Evolutionary conservation across 1,140 invertebrate genomes (phyloP), one percentile per base, ranked within the genome.

Genomic region (Ruditapes philippinarum): DNA sequence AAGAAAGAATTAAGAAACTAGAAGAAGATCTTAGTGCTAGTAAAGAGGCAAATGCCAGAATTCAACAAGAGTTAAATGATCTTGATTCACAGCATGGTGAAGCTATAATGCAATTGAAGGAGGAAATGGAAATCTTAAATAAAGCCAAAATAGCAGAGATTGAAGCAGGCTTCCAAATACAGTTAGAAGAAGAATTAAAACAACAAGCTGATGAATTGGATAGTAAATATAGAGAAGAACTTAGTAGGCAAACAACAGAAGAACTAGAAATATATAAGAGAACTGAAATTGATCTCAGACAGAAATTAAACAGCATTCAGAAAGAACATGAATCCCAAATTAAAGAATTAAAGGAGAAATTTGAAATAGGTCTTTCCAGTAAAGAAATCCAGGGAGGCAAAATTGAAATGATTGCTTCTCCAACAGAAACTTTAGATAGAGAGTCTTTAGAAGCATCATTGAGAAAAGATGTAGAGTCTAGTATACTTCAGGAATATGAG

Each of bases 161-260:
- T 42, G 91, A 92, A 68, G 28, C 79, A 40, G 81, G 89, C 45
- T 82, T 92, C 68, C 86, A 88, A 36, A 90, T 92, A 51, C 86
- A 91, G 74, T 74, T 92, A 19, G 79, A 81, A 57, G 90, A 89
- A 70, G 88, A 83, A 33, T 76, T 85, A 65, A 49, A 82, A 14
- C 88, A 84, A 68, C 79, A 89, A 31, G 74, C 79, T 17, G 91
- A 92, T n/a, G 89, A 91, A 57, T 42, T 82, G 25, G 86, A 91
- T 62, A 89, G 89, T 68, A 76, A 78, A 73, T 87, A 92, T 65
- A 79, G 68, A 36, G 91, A 94, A 17, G 89, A 89, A 38, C 38
- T 94, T 22, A 88, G 91, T 57, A 73, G 38, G 54, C 73, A 87
- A 36, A 49, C 62, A 54, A 49, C 62, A 54, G 82, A 89, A 74